Evolutionary conservation across 2,797 vertebrate genomes (phyloP), one percentile per base, ranked within the genome.

Genomic region (Anas bernieri): DNA sequence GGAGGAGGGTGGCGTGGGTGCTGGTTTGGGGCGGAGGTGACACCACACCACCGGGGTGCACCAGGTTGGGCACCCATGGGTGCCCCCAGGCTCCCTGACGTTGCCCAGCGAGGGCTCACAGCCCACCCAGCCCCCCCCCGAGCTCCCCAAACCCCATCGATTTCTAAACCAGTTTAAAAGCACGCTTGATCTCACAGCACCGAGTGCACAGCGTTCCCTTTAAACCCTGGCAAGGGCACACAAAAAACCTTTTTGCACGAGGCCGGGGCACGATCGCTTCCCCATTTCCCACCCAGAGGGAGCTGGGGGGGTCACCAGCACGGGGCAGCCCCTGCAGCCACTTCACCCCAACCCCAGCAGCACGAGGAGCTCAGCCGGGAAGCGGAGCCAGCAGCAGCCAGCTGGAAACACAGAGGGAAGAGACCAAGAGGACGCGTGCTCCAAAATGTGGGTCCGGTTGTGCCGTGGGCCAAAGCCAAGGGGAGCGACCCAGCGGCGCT

Each of bases 361-460:
- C 59, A 64, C 16, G 5, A 28, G 23, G 46, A 62, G 81, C n/a
- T 72, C 21, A 1, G 77, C 26, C 3, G 82, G 83, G 76, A 66
- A 87, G 81, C 8, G 1, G 46, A 68, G 89, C 87, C 75, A 4
- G n/a, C 73, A 12, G 76, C 70, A 30, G 83, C 62, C 88, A 86
- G 90, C 92, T 94, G 94, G 88, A 91, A 33, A 85, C 48, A 83
- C 67, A 6, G 75, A 10, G 89, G 77, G 83, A 58, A 86, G 68
- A 91, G 83, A 96, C 93, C 89, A 82, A 86, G 84, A 90, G 90
- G 94, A 82, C 82, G 46, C 3, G 59, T 94, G 94, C 94, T 96
- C 23, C 20, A 1, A 52, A 68, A 4, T 20, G 28, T 7, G 59
- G 80, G 74, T 52, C 74, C 80, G 35, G 87, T 66, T 6, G 0